A percentile compares a stretch with the other conserved stretches of the same genome.
phyloP scores from a whole-genome alignment of 2,797 vertebrate species.

The Syngnathus rostellatus region DNA sequence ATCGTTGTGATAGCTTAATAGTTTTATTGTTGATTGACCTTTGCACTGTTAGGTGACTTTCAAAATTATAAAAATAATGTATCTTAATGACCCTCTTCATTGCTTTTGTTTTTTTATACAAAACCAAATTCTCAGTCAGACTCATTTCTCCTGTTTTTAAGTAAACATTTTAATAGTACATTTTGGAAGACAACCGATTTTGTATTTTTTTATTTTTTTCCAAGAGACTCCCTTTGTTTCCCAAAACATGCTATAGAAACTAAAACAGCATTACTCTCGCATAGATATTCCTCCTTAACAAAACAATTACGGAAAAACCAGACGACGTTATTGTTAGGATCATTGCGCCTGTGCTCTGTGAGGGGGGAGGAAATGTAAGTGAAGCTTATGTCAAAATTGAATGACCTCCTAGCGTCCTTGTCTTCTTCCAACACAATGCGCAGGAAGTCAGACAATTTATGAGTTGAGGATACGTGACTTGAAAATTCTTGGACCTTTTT shows the following conservation, averaged over 20 bases:
- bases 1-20: no score
- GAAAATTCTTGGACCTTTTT: background rate
- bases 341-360: background rate
- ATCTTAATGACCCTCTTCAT: no score
- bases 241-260: background rate
- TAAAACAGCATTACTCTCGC: background rate
- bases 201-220: background rate
- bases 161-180: background rate
- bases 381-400: background rate
- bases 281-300: background rate
- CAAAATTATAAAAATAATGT: no score
- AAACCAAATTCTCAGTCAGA: background rate
- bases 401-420: background rate
- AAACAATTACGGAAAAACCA: background rate
- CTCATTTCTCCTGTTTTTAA: background rate
- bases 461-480: background rate
- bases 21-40: no score
- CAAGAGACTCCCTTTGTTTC: background rate
- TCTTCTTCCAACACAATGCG: background rate
- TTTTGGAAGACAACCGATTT: background rate
- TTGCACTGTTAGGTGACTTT: no score
- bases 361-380: background rate
- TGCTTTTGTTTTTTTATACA: no score
- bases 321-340: background rate
- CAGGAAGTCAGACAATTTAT: constrained; percentile 2